A percentile compares a stretch with the other conserved stretches of the same genome.
Evolutionary conservation across 2,888 invertebrate species (phyloP).

Genomic region (Papilio demoleus): DNA sequence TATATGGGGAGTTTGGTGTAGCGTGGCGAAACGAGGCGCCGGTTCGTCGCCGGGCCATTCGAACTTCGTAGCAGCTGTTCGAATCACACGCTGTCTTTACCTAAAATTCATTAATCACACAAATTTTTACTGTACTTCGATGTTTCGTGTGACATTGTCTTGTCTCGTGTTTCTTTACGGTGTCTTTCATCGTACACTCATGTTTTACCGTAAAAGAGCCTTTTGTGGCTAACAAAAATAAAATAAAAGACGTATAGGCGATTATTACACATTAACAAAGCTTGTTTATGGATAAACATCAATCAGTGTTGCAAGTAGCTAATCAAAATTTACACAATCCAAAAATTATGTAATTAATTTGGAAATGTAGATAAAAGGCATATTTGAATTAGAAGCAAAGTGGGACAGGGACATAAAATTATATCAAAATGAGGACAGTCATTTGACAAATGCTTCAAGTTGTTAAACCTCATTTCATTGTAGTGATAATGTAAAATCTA

Average conservation of each 20-base stretch:
- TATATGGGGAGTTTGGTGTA: slow-evolving; percentile 61
- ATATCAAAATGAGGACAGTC: slow-evolving; percentile 24
- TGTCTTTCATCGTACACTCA: background rate
- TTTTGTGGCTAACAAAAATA: slow-evolving; percentile 9
- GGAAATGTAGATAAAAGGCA: slow-evolving; percentile 25
- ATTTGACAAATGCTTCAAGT: slow-evolving; percentile 16
- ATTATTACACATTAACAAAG: slow-evolving; percentile 4
- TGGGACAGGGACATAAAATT: slow-evolving; percentile 29
- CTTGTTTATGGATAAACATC: slow-evolving; percentile 39
- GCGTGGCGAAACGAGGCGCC: slow-evolving; percentile 55
- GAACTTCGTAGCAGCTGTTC: slow-evolving; percentile 56
- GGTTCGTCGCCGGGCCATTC: slow-evolving; percentile 49
- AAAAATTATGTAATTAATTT: slow-evolving; percentile 39
- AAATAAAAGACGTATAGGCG: slow-evolving; percentile 7
- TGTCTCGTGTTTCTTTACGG: slow-evolving; percentile 30
- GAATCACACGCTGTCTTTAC: slow-evolving; percentile 49
- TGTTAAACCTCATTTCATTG: slow-evolving; percentile 30
- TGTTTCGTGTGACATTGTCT: slow-evolving; percentile 24
- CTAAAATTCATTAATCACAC: slow-evolving; percentile 36
- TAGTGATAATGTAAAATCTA: background rate
- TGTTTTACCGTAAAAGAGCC: slow-evolving; percentile 9
- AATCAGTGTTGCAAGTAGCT: slow-evolving; percentile 34
- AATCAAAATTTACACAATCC: slow-evolving; percentile 20
- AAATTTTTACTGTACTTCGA: slow-evolving; percentile 28
- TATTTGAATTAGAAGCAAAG: slow-evolving; percentile 25